A percentile compares a stretch with the other conserved stretches of the same genome.
phyloP scores from a whole-genome alignment of 2,888 invertebrate species.

The Ichneumoninae sp. region DNA sequence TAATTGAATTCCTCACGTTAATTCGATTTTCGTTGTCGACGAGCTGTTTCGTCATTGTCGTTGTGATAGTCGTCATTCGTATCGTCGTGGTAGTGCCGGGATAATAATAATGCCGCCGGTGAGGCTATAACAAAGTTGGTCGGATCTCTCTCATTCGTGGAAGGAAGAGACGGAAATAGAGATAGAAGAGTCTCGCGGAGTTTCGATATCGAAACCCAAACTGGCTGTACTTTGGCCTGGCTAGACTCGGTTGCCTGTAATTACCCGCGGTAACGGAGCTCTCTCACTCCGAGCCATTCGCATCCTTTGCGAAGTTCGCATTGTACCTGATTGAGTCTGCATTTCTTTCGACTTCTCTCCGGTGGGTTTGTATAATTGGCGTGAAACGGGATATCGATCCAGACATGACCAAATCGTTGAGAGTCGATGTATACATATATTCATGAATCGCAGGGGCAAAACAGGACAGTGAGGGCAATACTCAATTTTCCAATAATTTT shows the following conservation, averaged over 20 bases:
- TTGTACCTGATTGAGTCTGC: conserved; percentile 53
- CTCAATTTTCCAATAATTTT: no score
- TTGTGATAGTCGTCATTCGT: conserved; percentile 59
- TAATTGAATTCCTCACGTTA: conserved; percentile 73
- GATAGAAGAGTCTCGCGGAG: conserved; percentile 40
- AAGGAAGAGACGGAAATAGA: neutral
- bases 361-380: conserved; percentile 39
- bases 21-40: conserved; percentile 70
- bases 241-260: conserved; percentile 63
- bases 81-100: conserved; percentile 37
- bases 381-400: conserved; percentile 18
- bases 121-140: conserved; percentile 47
- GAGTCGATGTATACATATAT: neutral
- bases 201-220: conserved; percentile 61
- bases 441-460: neutral
- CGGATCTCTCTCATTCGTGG: conserved; percentile 33
- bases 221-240: conserved; percentile 27
- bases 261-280: conserved; percentile 70
- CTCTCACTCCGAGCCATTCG: conserved; percentile 51
- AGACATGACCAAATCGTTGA: neutral
- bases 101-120: conserved; percentile 49
- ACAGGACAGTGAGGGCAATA: no score
- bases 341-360: conserved; percentile 29
- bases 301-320: conserved; percentile 45
- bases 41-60: conserved; percentile 64